Evolutionary conservation across 2,113 vertebrate genomes (phyloP), one percentile per base, ranked within the genome.

Genomic region (Cranoglanis bouderius): DNA sequence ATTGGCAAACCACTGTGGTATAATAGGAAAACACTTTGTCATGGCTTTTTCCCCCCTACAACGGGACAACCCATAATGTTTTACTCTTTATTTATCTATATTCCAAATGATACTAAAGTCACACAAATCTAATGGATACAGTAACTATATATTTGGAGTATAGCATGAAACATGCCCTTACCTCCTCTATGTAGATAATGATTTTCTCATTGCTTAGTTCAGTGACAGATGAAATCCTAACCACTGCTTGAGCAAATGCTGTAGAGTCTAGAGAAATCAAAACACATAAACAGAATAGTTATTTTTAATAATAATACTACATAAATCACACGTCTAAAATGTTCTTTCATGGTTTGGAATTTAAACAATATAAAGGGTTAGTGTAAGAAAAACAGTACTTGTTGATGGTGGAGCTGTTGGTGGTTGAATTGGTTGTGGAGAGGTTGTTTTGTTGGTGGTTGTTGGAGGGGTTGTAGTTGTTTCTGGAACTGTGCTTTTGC

Each of bases 131-230:
- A 72, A 38, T 9, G 21, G 3, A 43, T 24, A 16, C 12, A 43
- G 9, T 26, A 75, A 75, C 38, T 21, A 53, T 51, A 78, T 26
- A 49, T 78, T 80, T 55, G 7, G 3, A 55, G 6, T 38, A 38
- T 24, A 84, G 38, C 6, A 77, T 4, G 70, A 53, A 84, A 35
- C 32, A 40, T 24, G 21, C 32, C 8, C 81, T 84, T 89, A 91
- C 90, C 90, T 70, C 26, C 59, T 91, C 46, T 72, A 86, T 80
- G 51, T 83, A 53, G 43, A 3, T 13, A 13, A 75, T 21, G 38
- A 88, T 49, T 63, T 51, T 29, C 49, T 75, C 57, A 57, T 78
- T 82, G 12, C 46, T 85, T n/a, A 89, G 83, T 26, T 86, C 18
- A 75, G 21, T 67, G 19, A 40, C 53, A 53, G 63, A 77, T 14